These are phyloP conservation scores for Strigamia crassipes DNA, from an alignment of 2,888 invertebrate species.

Conservation along the genomic window DNA sequence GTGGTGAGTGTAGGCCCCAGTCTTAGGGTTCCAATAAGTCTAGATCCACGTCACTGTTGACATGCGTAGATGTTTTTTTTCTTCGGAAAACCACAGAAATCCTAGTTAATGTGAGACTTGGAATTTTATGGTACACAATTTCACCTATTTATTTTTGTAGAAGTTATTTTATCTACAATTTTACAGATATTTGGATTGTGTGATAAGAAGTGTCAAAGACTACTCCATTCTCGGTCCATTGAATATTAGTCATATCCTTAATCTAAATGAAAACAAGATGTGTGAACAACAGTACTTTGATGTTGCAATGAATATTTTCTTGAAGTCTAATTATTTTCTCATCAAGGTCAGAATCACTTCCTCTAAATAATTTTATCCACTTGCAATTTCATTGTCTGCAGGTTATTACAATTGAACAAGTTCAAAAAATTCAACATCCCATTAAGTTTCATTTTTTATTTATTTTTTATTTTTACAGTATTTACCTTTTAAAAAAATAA, in stretches of 20 bases:
- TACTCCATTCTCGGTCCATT: neutral
- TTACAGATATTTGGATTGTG: neutral
- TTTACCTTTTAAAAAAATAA: neutral
- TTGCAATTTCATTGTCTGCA: neutral
- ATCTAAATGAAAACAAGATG: conserved; percentile 8
- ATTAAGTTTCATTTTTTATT: neutral
- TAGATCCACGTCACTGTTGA: too few relatives aligned
- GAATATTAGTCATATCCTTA: neutral
- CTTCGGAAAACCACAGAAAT: too few relatives aligned
- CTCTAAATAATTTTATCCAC: neutral
- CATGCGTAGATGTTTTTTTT: too few relatives aligned
- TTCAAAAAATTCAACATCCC: neutral
- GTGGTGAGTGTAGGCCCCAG: too few relatives aligned
- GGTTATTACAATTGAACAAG: neutral
- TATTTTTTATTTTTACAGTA: neutral
- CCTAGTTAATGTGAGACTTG: too few relatives aligned
- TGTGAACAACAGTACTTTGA: conserved; percentile 2
- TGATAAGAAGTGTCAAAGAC: neutral
- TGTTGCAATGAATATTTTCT: conserved; percentile 14
- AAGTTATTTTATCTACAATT: too few relatives aligned
- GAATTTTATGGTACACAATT: too few relatives aligned
- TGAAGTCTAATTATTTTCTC: conserved; percentile 2
- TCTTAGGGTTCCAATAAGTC: too few relatives aligned
- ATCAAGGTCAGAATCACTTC: conserved; percentile 16
- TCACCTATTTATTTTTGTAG: too few relatives aligned